phyloP scores from a whole-genome alignment of 1,140 invertebrate genomes.

The Drosophila baimaii region DNA sequence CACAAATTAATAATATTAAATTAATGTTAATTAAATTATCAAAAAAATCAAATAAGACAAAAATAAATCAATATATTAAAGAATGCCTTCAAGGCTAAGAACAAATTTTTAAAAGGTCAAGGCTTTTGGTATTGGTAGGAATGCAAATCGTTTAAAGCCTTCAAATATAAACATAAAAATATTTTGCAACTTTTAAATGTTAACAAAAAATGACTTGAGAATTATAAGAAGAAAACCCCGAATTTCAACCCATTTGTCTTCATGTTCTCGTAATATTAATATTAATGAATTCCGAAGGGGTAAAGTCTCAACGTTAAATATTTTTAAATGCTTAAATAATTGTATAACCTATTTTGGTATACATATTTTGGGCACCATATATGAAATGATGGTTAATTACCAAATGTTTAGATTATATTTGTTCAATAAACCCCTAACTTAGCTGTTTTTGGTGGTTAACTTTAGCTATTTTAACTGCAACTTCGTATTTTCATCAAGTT shows the following conservation, averaged over 20 bases:
- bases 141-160: no score
- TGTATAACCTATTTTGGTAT: no score
- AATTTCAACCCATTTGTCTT: no score
- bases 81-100: background rate
- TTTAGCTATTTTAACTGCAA: background rate
- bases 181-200: background rate
- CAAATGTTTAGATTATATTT: background rate
- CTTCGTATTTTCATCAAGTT: background rate
- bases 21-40: constrained; percentile 22
- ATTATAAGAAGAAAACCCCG: no score
- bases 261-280: no score
- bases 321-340: background rate
- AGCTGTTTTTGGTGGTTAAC: background rate
- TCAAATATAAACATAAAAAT: background rate
- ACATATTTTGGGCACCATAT: no score
- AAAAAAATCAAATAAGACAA: background rate
- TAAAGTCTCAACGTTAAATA: fast-evolving
- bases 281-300: no score
- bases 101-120: background rate
- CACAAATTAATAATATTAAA: background rate
- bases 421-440: background rate
- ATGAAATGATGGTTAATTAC: background rate
- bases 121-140: no score
- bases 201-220: background rate
- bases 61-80: background rate